Evolutionary conservation across 2,113 vertebrate species (phyloP).

Genomic region (Illadopsis cleaveri): DNA sequence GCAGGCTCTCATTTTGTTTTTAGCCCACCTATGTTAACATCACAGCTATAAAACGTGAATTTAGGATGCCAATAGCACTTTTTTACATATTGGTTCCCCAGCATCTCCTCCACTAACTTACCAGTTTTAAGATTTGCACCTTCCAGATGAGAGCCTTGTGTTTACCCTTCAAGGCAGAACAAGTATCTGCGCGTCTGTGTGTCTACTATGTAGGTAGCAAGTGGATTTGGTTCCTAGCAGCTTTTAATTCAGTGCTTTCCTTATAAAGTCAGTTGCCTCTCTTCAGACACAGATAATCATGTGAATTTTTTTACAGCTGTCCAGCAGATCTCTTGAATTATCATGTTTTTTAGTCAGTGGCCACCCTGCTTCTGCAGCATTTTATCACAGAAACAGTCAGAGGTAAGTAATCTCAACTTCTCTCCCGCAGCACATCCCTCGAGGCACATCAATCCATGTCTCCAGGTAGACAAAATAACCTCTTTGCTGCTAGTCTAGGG

Average conservation of each 20-base stretch:
- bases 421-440: background rate
- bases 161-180: slow-evolving; percentile 48
- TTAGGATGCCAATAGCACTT: background rate
- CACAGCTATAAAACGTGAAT: background rate
- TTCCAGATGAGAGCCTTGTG: background rate
- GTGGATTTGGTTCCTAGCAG: background rate
- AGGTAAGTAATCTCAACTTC: background rate
- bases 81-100: background rate
- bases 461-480: background rate
- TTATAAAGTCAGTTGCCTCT: background rate
- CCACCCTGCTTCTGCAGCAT: background rate
- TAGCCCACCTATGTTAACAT: background rate
- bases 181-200: background rate
- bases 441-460: background rate
- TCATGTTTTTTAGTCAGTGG: background rate
- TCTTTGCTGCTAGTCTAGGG: background rate
- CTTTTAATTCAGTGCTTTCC: background rate
- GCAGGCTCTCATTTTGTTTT: background rate
- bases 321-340: background rate
- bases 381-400: background rate
- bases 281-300: background rate
- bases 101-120: background rate
- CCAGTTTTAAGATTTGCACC: background rate
- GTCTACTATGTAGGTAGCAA: background rate
- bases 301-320: background rate